phyloP scores from a whole-genome alignment of 2,888 invertebrate species.

The Coecobrya sp. region DNA sequence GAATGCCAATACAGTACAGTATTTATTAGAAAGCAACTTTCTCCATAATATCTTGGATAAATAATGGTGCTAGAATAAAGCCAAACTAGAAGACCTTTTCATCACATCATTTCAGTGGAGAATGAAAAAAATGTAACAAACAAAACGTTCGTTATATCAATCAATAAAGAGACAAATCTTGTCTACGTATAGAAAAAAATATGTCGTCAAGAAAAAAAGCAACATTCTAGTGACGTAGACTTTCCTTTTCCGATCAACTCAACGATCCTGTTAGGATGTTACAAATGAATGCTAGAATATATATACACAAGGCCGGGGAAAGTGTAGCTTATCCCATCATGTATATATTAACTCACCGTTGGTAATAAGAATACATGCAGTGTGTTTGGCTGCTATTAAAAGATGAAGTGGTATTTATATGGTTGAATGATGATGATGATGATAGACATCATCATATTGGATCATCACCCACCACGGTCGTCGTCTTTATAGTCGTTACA shows the following conservation, averaged over 20 bases:
- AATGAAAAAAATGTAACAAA: slow-evolving; percentile 10
- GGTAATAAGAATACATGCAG: neutral
- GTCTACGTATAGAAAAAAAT: no score
- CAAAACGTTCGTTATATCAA: slow-evolving; percentile 33
- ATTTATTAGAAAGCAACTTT: slow-evolving; percentile 62
- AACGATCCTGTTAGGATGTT: neutral
- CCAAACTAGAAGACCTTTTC: slow-evolving; percentile 32
- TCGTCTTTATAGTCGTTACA: neutral
- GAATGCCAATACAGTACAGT: slow-evolving; percentile 50
- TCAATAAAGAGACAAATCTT: slow-evolving; percentile 44
- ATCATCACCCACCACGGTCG: slow-evolving; percentile 38
- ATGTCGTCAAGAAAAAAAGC: neutral
- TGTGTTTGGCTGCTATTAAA: neutral
- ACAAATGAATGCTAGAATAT: neutral
- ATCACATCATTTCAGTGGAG: neutral
- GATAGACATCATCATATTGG: slow-evolving; percentile 42
- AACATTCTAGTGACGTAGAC: neutral
- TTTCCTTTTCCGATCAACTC: slow-evolving; percentile 21
- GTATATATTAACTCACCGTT: neutral
- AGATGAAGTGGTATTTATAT: slow-evolving; percentile 52
- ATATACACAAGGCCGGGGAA: neutral
- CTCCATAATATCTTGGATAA: slow-evolving; percentile 68
- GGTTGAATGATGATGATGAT: slow-evolving; percentile 65
- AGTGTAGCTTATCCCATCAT: neutral
- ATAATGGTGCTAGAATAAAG: slow-evolving; percentile 14